These are phyloP conservation scores for Dynastes hyllus DNA, from an alignment of 2,888 invertebrate genomes.

Conservation along the genomic window DNA sequence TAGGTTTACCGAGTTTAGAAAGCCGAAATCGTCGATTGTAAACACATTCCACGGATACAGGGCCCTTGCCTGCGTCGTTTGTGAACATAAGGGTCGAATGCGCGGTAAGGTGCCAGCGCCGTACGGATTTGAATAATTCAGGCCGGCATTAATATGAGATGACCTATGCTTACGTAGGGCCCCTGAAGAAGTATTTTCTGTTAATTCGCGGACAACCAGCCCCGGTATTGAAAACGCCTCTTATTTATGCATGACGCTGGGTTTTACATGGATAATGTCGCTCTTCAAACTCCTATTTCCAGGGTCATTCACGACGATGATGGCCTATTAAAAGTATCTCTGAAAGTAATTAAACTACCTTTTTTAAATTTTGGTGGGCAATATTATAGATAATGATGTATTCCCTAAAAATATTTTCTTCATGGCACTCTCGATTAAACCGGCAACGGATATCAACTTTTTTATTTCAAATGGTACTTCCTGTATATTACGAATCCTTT, in stretches of 20 bases:
- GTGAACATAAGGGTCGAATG: neutral
- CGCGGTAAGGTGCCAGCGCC: neutral
- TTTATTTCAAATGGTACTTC: too few species aligned
- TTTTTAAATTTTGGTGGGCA: too few species aligned
- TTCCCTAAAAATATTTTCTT: too few species aligned
- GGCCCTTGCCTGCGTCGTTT: neutral
- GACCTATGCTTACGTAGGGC: neutral
- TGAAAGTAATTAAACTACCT: too few species aligned
- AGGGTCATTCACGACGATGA: too few species aligned
- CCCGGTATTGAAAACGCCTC: constrained; percentile 10
- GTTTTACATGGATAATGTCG: neutral
- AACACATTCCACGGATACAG: neutral
- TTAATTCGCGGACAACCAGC: constrained; percentile 18
- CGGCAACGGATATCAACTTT: too few species aligned
- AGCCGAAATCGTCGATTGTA: constrained; percentile 1
- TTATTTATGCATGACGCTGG: neutral
- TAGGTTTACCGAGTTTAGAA: neutral
- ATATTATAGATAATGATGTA: too few species aligned
- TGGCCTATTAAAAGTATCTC: too few species aligned
- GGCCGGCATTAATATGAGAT: constrained; percentile 18
- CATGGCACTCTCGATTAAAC: too few species aligned
- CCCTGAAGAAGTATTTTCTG: constrained; percentile 20
- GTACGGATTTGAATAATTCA: constrained; percentile 22
- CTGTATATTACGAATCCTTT: too few species aligned
- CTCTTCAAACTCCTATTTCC: neutral